phyloP scores from a whole-genome alignment of 2,797 vertebrate genomes.

The Tiaroga cobitis region DNA sequence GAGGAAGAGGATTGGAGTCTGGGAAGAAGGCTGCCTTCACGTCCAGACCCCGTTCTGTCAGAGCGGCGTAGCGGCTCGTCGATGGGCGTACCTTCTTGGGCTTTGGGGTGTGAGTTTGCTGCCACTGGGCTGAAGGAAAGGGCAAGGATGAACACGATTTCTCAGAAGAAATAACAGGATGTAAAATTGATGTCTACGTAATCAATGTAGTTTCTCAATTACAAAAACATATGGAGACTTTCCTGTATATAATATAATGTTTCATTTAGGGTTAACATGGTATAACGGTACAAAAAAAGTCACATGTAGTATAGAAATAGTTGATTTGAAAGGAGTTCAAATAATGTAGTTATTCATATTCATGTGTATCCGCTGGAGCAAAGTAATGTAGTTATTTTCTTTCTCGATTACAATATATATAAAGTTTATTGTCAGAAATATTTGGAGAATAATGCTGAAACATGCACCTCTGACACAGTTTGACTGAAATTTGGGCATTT shows the following conservation, averaged over 20 bases:
- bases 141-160: neutral
- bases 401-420: neutral
- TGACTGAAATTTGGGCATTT: too few species aligned
- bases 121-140: slow-evolving; percentile 88
- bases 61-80: slow-evolving; percentile 93
- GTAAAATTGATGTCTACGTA: neutral
- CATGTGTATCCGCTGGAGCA: neutral
- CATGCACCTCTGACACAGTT: neutral
- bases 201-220: neutral
- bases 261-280: neutral
- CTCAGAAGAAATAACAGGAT: neutral
- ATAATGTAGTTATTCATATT: neutral
- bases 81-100: slow-evolving; percentile 95
- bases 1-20: slow-evolving; percentile 87
- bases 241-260: neutral
- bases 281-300: neutral
- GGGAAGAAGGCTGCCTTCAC: slow-evolving; percentile 98
- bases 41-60: slow-evolving; percentile 96
- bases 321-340: neutral
- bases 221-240: slow-evolving; percentile 8
- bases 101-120: slow-evolving; percentile 90
- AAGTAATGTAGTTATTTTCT: neutral
- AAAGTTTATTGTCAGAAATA: neutral
- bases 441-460: neutral
- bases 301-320: neutral